phyloP scores from a whole-genome alignment of 2,888 invertebrate species.

The Fragum sueziense region DNA sequence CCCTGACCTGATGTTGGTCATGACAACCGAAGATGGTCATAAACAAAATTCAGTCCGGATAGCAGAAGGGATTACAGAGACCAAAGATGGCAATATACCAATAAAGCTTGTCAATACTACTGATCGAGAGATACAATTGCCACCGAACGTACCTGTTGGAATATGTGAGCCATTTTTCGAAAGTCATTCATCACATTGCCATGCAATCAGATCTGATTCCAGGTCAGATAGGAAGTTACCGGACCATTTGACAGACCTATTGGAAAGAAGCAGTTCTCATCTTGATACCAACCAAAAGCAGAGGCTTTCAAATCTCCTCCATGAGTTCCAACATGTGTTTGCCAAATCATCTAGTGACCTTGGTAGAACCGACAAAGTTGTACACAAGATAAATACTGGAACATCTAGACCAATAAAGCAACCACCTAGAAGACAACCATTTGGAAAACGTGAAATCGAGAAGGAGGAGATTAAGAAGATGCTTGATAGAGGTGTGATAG shows the following conservation, averaged over 20 bases:
- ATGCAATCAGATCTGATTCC: background rate
- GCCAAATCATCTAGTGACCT: constrained; percentile 27
- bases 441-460: constrained; percentile 28
- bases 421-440: constrained; percentile 25
- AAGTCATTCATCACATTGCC: background rate
- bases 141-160: background rate
- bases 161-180: background rate
- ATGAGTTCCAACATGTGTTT: constrained; percentile 19
- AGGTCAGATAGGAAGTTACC: background rate
- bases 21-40: background rate
- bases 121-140: background rate
- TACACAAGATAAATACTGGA: constrained; percentile 27
- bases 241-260: background rate
- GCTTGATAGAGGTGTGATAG: constrained; percentile 31
- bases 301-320: constrained; percentile 9
- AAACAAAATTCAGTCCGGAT: background rate
- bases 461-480: constrained; percentile 34
- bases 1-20: background rate
- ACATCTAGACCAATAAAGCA: constrained; percentile 28
- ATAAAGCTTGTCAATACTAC: background rate
- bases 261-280: constrained; percentile 2
- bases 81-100: background rate
- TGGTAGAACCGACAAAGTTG: constrained; percentile 25
- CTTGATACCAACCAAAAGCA: background rate
- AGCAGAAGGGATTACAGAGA: background rate